phyloP scores from a whole-genome alignment of 2,797 vertebrate genomes.

The Meda fulgida region DNA sequence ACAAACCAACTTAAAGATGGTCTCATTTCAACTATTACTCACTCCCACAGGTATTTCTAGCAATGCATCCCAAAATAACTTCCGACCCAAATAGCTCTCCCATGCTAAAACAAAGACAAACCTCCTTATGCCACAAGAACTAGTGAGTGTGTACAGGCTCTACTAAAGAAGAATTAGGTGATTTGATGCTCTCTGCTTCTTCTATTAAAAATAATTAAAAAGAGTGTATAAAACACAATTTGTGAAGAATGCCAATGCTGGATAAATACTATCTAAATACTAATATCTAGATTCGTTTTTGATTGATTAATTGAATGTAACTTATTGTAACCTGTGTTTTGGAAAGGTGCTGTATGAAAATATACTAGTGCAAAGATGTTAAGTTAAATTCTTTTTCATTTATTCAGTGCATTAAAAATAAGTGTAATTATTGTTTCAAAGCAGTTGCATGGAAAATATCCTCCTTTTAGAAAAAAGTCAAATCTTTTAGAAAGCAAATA shows the following conservation, averaged over 20 bases:
- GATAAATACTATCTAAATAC: background rate
- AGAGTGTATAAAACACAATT: background rate
- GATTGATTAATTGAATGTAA: background rate
- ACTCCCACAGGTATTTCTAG: constrained; percentile 81
- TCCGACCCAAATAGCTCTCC: constrained; percentile 81
- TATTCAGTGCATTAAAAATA: background rate
- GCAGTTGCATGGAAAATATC: background rate
- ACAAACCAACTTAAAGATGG: constrained; percentile 68
- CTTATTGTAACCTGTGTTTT: background rate
- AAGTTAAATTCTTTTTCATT: no score
- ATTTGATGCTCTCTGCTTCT: background rate
- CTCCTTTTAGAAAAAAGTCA: background rate
- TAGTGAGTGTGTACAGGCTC: constrained; percentile 65
- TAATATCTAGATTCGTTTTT: background rate
- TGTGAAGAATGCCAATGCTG: background rate
- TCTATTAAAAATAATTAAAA: background rate
- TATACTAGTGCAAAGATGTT: background rate
- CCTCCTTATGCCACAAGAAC: constrained; percentile 73
- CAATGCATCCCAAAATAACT: constrained; percentile 83
- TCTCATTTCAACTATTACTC: constrained; percentile 79
- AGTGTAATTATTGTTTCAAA: background rate
- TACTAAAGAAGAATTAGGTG: constrained; percentile 62
- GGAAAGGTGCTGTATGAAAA: background rate
- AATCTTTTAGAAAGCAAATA: background rate
- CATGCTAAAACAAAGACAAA: constrained; percentile 71